phyloP scores from a whole-genome alignment of 1,140 invertebrate species.

The Pteromalus puparum region DNA sequence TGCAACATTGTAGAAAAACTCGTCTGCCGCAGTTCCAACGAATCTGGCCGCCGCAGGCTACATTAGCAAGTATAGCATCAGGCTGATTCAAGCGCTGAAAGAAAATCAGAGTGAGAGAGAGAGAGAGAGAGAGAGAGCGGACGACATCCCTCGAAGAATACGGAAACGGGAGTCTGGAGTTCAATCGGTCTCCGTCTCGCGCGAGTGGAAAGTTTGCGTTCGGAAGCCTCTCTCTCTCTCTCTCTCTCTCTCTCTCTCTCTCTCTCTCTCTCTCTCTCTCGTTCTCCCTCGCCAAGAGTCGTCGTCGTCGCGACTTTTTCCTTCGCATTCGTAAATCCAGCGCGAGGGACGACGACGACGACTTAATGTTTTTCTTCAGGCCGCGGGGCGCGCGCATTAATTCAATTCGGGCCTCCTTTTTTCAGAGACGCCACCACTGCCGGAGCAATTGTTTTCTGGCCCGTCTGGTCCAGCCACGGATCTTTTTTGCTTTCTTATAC shows the following conservation, averaged over 20 bases:
- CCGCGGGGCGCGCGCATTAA: conserved; percentile 57
- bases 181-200: neutral
- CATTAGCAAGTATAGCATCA: conserved; percentile 10
- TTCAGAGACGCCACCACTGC: neutral
- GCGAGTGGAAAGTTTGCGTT: conserved; percentile 32
- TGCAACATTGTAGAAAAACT: neutral
- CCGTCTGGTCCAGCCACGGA: conserved; percentile 41
- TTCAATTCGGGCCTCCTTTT: conserved; percentile 59
- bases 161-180: neutral
- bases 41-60: neutral
- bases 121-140: neutral
- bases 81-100: neutral
- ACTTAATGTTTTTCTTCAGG: conserved; percentile 59
- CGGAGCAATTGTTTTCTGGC: conserved; percentile 53
- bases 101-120: neutral
- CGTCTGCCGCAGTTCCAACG: neutral
- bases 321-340: conserved; percentile 48
- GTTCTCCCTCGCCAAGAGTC: neutral
- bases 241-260: neutral
- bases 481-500: neutral
- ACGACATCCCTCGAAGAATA: conserved; percentile 5
- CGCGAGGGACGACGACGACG: neutral
- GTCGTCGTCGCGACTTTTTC: neutral
- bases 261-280: no score
- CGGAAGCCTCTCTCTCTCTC: neutral